Evolutionary conservation across 1,140 invertebrate genomes (phyloP).

Genomic region (Cataglyphis hispanica): DNA sequence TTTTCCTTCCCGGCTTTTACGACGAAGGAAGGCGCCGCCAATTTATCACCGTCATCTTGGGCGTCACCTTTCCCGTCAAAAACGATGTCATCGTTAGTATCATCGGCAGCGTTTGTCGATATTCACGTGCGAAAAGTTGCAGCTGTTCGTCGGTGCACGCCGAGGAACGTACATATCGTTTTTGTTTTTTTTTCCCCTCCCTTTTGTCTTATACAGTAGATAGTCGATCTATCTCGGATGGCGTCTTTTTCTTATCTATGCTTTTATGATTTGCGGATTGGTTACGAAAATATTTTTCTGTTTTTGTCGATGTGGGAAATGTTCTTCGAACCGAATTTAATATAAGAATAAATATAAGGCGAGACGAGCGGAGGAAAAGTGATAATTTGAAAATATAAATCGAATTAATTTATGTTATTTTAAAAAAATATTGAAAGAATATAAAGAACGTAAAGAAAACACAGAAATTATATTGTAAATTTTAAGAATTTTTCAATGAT

Average conservation of each 20-base stretch:
- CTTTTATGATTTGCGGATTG: conserved; percentile 27
- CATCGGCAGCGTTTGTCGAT: conserved; percentile 46
- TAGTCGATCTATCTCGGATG: conserved; percentile 24
- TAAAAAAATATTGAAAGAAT: background rate
- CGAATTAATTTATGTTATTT: background rate
- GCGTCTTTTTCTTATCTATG: background rate
- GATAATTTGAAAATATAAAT: background rate
- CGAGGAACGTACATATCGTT: conserved; percentile 30
- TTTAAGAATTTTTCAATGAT: background rate
- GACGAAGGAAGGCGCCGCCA: conserved; percentile 6
- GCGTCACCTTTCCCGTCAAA: background rate
- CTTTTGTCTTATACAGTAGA: background rate
- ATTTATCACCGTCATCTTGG: conserved; percentile 50
- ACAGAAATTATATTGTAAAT: conserved; percentile 13
- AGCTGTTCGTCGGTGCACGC: conserved; percentile 26
- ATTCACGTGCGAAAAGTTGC: conserved; percentile 57
- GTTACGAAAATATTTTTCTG: conserved; percentile 13
- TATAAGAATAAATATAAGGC: background rate
- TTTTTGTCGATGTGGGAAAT: background rate
- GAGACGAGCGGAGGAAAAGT: background rate
- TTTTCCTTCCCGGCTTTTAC: conserved; percentile 23
- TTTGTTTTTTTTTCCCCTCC: background rate
- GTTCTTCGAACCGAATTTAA: background rate
- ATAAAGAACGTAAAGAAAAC: background rate
- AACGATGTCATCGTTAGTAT: conserved; percentile 56